Conservation (phyloP, 2,888 invertebrate species). For the Hipparchia sbordonii region DNA sequence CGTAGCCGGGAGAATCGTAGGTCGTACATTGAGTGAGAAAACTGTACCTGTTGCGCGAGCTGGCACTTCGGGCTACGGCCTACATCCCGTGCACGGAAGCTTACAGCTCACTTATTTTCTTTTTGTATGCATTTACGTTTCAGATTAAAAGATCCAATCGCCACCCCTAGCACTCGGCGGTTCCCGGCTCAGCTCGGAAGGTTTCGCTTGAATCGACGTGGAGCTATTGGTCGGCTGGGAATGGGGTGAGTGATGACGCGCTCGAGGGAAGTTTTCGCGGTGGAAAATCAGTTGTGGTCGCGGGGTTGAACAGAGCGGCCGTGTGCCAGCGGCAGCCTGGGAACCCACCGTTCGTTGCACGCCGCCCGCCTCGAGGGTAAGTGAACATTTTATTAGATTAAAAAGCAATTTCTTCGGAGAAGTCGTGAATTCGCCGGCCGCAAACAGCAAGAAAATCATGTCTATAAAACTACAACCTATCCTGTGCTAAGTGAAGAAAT, state of each 20-base stretch:
- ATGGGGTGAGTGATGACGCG: conserved; percentile 78
- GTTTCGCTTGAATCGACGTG: conserved; percentile 53
- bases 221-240: conserved; percentile 63
- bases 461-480: conserved; percentile 32
- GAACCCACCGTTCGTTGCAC: conserved; percentile 46
- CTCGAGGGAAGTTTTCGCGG: conserved; percentile 78
- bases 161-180: conserved; percentile 67
- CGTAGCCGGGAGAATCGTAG: conserved; percentile 19
- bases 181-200: conserved; percentile 62
- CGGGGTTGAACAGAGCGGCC: conserved; percentile 70
- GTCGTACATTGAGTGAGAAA: conserved; percentile 46
- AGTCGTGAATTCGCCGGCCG: conserved; percentile 54
- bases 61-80: conserved; percentile 53
- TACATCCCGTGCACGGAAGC: conserved; percentile 64
- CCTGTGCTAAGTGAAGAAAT: conserved; percentile 32
- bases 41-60: conserved; percentile 72
- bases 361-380: conserved; percentile 71
- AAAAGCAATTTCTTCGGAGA: conserved; percentile 77
- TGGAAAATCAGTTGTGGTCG: conserved; percentile 76
- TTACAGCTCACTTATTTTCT: conserved; percentile 69
- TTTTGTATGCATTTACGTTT: conserved; percentile 81
- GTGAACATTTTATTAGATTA: conserved; percentile 78
- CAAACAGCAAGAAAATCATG: conserved; percentile 47
- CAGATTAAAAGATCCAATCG: conserved; percentile 82
- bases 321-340: conserved; percentile 58